Conservation (phyloP, 30 jellyfish, hydroid and myxozoan species). For the Clytia hemisphaerica region DNA sequence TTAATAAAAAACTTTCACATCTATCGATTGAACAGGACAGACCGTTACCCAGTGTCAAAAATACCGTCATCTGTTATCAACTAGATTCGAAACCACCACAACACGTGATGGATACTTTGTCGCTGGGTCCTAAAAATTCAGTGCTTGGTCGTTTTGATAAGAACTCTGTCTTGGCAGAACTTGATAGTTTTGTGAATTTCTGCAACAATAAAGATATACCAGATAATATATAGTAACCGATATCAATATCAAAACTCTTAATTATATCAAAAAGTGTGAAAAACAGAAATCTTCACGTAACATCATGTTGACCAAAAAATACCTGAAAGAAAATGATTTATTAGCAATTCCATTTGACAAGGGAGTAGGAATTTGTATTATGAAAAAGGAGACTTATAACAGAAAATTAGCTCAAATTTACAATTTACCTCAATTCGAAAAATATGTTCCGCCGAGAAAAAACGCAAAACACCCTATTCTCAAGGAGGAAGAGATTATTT, state of each 20-base stretch:
- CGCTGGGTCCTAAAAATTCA: slow-evolving; percentile 2
- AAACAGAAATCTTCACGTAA: neutral
- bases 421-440: slow-evolving; percentile 1
- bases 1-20: slow-evolving; percentile 13
- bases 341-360: no score
- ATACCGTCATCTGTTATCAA: slow-evolving; percentile 18
- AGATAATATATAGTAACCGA: neutral
- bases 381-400: no score
- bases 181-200: neutral
- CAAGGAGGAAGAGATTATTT: no score
- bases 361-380: no score
- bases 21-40: slow-evolving; percentile 27
- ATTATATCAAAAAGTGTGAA: neutral
- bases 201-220: neutral
- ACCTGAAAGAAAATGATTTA: no score
- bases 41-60: slow-evolving; percentile 20
- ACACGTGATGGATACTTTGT: slow-evolving; percentile 20
- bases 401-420: neutral
- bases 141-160: neutral
- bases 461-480: no score
- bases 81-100: slow-evolving; percentile 10
- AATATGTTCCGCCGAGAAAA: neutral
- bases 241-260: neutral
- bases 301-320: neutral
- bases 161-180: neutral